Conservation (phyloP, 2,113 vertebrate species). For the Salvator merianae region DNA sequence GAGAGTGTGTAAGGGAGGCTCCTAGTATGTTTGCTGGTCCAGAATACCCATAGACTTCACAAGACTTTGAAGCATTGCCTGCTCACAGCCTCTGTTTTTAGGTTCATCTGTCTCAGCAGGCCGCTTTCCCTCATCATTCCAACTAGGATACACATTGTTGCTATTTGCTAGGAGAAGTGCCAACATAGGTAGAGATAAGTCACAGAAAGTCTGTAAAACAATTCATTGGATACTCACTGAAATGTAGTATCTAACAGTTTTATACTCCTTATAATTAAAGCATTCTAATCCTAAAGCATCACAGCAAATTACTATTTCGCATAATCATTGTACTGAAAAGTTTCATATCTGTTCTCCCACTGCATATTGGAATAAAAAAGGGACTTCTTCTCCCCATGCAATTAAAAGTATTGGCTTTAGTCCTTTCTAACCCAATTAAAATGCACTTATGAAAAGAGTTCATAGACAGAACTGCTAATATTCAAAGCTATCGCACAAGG, state of each 20-base stretch:
- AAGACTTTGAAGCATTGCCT: background rate
- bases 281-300: background rate
- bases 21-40: too few species aligned
- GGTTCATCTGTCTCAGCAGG: background rate
- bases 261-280: background rate
- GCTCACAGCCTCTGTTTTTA: background rate
- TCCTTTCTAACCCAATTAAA: conserved; percentile 2
- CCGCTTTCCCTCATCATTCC: background rate
- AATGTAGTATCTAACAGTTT: background rate
- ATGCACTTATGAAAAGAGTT: background rate
- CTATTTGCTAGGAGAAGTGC: background rate
- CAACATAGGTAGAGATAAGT: background rate
- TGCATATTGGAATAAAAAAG: background rate
- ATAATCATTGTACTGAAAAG: background rate
- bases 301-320: background rate
- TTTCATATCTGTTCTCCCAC: background rate
- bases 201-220: background rate
- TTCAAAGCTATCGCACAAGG: background rate
- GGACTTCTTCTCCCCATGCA: background rate
- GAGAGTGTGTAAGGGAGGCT: too few species aligned
- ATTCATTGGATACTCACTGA: background rate
- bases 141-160: background rate
- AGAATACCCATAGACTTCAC: background rate
- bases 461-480: background rate
- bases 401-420: background rate